Conservation (phyloP, 2,797 vertebrate genomes). For the Capromys pilorides region DNA sequence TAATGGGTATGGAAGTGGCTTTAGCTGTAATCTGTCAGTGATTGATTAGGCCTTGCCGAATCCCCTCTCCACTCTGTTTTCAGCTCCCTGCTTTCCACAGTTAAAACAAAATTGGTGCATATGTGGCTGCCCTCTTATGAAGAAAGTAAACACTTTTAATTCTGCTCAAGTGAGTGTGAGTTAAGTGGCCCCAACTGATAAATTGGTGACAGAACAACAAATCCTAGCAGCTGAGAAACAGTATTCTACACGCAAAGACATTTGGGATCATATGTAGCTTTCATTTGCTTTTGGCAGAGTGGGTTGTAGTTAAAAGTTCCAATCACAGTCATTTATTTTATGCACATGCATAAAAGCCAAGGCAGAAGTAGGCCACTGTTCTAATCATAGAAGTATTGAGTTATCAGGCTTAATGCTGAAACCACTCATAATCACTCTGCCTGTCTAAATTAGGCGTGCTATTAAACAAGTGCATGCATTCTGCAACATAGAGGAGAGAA, state of each 20-base stretch:
- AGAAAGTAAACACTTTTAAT: constrained; percentile 94
- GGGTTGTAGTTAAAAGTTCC: constrained; percentile 78
- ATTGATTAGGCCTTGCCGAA: constrained; percentile 98
- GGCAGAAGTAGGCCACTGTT: constrained; percentile 71
- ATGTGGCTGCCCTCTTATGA: constrained; percentile 94
- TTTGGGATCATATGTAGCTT: constrained; percentile 73
- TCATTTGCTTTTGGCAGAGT: constrained; percentile 52
- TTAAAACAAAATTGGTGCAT: constrained; percentile 94
- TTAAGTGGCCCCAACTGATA: constrained; percentile 86
- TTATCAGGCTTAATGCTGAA: constrained; percentile 63
- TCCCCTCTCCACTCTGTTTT: constrained; percentile 89
- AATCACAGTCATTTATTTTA: constrained; percentile 80
- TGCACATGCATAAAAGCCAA: constrained; percentile 73
- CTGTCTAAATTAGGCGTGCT: constrained; percentile 82
- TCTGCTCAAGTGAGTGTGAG: constrained; percentile 89
- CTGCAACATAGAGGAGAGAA: constrained; percentile 71
- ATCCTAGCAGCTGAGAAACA: constrained; percentile 61
- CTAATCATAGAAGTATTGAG: constrained; percentile 76
- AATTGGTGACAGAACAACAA: constrained; percentile 84
- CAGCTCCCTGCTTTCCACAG: constrained; percentile 89
- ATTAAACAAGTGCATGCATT: constrained; percentile 80
- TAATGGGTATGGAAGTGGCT: constrained; percentile 99
- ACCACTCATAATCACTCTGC: constrained; percentile 81
- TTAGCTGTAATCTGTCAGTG: constrained; percentile 99
- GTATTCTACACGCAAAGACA: constrained; percentile 67